These are phyloP conservation scores for Miichthys miiuy DNA, from an alignment of 2,797 vertebrate species.

Conservation along the genomic window DNA sequence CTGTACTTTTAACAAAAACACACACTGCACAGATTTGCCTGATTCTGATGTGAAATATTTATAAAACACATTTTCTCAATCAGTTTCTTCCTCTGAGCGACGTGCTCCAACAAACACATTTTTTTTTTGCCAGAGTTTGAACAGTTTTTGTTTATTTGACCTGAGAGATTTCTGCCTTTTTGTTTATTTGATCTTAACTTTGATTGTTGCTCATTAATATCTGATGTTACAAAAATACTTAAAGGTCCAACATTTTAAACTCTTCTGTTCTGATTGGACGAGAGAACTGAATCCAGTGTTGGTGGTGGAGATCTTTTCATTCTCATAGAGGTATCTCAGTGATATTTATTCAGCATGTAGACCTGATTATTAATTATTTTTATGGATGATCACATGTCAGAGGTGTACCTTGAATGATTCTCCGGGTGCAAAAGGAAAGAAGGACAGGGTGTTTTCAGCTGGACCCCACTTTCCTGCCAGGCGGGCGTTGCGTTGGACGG, in stretches of 20 bases:
- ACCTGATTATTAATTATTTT: too few relatives aligned
- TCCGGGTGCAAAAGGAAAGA: constrained; percentile 90
- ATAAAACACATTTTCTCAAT: too few relatives aligned
- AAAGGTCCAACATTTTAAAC: too few relatives aligned
- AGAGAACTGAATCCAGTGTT: too few relatives aligned
- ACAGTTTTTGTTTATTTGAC: background rate
- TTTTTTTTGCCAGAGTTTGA: too few relatives aligned
- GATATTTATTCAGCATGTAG: too few relatives aligned
- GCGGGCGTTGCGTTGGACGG: constrained; percentile 89
- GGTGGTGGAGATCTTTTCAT: too few relatives aligned
- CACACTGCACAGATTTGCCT: background rate
- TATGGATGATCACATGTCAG: background rate
- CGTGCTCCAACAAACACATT: too few relatives aligned
- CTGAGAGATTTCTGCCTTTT: background rate
- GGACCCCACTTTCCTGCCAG: constrained; percentile 90
- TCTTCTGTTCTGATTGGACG: too few relatives aligned
- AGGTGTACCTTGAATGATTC: constrained; percentile 89
- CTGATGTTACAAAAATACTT: too few relatives aligned
- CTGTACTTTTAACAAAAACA: background rate
- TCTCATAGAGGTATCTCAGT: too few relatives aligned
- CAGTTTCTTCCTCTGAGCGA: too few relatives aligned
- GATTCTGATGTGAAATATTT: background rate
- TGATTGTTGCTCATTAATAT: background rate
- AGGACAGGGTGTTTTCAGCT: constrained; percentile 89
- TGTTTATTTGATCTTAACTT: background rate